These are phyloP conservation scores for Drosophila kuntzei DNA, from an alignment of 2,888 invertebrate species.

Conservation along the genomic window DNA sequence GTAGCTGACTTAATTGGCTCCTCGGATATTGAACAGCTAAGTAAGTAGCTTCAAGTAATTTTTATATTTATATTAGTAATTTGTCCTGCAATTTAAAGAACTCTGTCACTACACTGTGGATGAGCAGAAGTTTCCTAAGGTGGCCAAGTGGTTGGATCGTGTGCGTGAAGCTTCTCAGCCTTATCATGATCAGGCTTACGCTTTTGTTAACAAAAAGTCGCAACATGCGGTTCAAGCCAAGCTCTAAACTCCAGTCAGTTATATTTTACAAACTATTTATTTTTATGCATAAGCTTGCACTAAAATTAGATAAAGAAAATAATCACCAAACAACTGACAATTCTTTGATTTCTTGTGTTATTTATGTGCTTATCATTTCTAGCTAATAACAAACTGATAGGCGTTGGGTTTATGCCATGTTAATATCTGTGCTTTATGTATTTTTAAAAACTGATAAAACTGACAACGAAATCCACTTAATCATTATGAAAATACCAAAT, in stretches of 20 bases:
- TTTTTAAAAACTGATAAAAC: not conserved
- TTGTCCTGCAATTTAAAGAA: slow-evolving; percentile 84
- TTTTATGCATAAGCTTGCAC: slow-evolving; percentile 36
- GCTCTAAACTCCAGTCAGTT: slow-evolving; percentile 21
- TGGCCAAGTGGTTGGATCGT: slow-evolving; percentile 88
- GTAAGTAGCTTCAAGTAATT: slow-evolving; percentile 84
- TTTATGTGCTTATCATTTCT: slow-evolving; percentile 32
- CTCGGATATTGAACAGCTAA: slow-evolving; percentile 91
- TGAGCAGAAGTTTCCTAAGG: slow-evolving; percentile 87
- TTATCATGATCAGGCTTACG: slow-evolving; percentile 88
- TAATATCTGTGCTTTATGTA: slow-evolving; percentile 29
- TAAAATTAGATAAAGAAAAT: slow-evolving; percentile 15
- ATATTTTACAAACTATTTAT: slow-evolving; percentile 13
- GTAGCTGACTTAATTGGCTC: slow-evolving; percentile 91
- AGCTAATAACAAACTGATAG: slow-evolving; percentile 32
- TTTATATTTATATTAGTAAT: not conserved
- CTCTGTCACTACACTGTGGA: slow-evolving; percentile 88
- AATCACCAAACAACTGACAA: slow-evolving; percentile 15
- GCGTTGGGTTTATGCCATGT: slow-evolving; percentile 22
- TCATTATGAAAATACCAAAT: slow-evolving; percentile 16
- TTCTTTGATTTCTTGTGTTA: slow-evolving; percentile 30
- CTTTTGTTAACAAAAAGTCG: slow-evolving; percentile 86
- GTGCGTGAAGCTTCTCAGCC: slow-evolving; percentile 88
- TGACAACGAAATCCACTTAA: slow-evolving; percentile 16
- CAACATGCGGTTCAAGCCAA: slow-evolving; percentile 41